Evolutionary conservation across 37 sponge, comb jelly and placozoan genomes (phyloP), one percentile per base, ranked within the genome.

Genomic region (Eunapius fragilis): DNA sequence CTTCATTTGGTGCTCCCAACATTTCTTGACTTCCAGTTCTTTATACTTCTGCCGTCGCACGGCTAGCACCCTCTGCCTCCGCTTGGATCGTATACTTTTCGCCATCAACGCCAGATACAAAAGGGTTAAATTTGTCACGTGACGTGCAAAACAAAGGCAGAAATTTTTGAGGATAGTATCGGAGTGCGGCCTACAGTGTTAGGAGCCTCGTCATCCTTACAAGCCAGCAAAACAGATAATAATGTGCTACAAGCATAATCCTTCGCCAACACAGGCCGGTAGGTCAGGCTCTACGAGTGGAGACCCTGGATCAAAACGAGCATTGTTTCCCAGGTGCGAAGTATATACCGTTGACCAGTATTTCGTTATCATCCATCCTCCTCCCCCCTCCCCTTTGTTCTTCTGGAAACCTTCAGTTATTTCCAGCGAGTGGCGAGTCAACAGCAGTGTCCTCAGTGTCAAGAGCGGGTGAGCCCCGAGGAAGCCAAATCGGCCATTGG

Each of bases 181-280:
- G 38, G 94, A 94, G 95, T 85, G 92, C 95, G 92, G 91, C 95
- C 95, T 94, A 91, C 95, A 94, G 95, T 94, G 95, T 77, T 94
- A 86, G 95, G 95, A 90, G 95, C 95, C 95, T 94, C 95, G 88
- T 31, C 75, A 67, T 83, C 91, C 72, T 86, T 90, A 31, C 32
- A 31, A 30, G 4, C 77, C 2, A 34, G 38, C 12, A 3, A 34
- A 25, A 37, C 17, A 12, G 19, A n/a, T 34, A 2, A 80, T 10
- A 24, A 91, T 91, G 91, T 91, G 91, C 70, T 85, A 91, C 82
- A 90, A 90, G 58, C 87, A 82, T 70, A 78, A 26, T 35, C 67
- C 84, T 26, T 22, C 89, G 2, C 28, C 34, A 6, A 31, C 37
- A 23, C 31, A 67, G 41, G 47, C 31, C 77, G 28, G 75, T 13